Percentiles rank a stretch among this genome's conserved stretches.
Conservation (phyloP, 2,888 invertebrate genomes). For the Conchocele bisecta region DNA sequence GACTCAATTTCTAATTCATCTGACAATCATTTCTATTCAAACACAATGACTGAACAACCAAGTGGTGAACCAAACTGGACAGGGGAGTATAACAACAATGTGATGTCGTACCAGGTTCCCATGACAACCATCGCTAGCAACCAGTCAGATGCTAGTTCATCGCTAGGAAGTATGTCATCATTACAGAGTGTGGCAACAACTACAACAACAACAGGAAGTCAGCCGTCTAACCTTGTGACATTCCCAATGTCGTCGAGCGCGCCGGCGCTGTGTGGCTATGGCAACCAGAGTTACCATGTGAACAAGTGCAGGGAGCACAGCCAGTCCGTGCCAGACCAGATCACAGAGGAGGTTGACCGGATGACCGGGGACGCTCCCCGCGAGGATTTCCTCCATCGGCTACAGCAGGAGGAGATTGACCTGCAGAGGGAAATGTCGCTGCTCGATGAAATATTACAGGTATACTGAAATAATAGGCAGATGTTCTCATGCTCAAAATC, state of each 20-base stretch:
- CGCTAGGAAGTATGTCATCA: slow-evolving; percentile 41
- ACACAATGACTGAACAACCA: too few relatives aligned
- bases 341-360: slow-evolving; percentile 61
- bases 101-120: slow-evolving; percentile 60
- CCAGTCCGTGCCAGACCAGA: slow-evolving; percentile 60
- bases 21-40: too few relatives aligned
- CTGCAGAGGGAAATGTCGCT: slow-evolving; percentile 74
- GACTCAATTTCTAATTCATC: background rate
- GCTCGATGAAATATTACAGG: slow-evolving; percentile 76
- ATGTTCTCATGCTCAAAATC: too few relatives aligned
- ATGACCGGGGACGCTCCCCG: slow-evolving; percentile 46
- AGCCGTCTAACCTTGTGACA: slow-evolving; percentile 7
- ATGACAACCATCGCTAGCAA: slow-evolving; percentile 15
- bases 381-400: slow-evolving; percentile 66
- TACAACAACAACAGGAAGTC: too few relatives aligned
- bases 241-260: slow-evolving; percentile 64
- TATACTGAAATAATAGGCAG: slow-evolving; percentile 34
- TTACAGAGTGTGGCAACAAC: slow-evolving; percentile 24
- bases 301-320: slow-evolving; percentile 36
- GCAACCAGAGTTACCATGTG: slow-evolving; percentile 28
- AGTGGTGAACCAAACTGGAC: slow-evolving; percentile 55
- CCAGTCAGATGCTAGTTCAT: slow-evolving; percentile 22
- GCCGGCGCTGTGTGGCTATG: slow-evolving; percentile 59
- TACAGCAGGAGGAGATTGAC: slow-evolving; percentile 70
- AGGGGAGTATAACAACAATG: slow-evolving; percentile 61